Evolutionary conservation across 2,113 vertebrate species (phyloP).

Genomic region (Tautogolabrus adspersus): DNA sequence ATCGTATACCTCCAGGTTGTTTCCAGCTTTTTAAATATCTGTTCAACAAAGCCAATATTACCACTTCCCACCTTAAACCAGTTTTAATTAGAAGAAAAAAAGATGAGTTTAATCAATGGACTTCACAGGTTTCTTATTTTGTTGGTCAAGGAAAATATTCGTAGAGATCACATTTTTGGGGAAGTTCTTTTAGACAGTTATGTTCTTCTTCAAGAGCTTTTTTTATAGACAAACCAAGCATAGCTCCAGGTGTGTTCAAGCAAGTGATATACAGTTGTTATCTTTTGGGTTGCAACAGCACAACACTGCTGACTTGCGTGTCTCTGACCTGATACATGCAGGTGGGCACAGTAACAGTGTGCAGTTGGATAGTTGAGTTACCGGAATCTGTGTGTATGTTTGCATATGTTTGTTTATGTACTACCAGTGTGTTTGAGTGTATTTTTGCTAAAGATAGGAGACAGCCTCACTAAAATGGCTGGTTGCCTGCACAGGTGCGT

Average conservation of each 20-base stretch:
- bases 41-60: conserved; percentile 71
- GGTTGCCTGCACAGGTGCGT: conserved; percentile 67
- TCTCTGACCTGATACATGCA: conserved; percentile 46
- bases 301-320: conserved; percentile 51
- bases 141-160: neutral
- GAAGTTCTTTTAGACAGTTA: conserved; percentile 19
- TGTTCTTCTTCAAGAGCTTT: conserved; percentile 18
- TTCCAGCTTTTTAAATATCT: conserved; percentile 72
- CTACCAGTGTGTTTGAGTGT: conserved; percentile 17
- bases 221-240: neutral
- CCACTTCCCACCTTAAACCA: conserved; percentile 60
- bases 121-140: conserved; percentile 44
- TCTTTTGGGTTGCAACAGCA: neutral
- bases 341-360: conserved; percentile 9
- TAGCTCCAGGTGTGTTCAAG: conserved; percentile 1
- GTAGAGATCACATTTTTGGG: neutral
- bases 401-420: conserved; percentile 38
- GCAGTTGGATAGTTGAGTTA: conserved; percentile 1
- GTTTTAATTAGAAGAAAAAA: conserved; percentile 70
- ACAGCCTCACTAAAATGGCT: conserved; percentile 42
- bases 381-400: conserved; percentile 23
- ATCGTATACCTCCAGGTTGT: conserved; percentile 65
- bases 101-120: conserved; percentile 44
- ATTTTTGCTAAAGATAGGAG: conserved; percentile 60
- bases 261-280: conserved; percentile 8